Base-by-base conservation (phyloP, 1,140 invertebrate genomes). In the Lepidotrigona ventralis region DNA sequence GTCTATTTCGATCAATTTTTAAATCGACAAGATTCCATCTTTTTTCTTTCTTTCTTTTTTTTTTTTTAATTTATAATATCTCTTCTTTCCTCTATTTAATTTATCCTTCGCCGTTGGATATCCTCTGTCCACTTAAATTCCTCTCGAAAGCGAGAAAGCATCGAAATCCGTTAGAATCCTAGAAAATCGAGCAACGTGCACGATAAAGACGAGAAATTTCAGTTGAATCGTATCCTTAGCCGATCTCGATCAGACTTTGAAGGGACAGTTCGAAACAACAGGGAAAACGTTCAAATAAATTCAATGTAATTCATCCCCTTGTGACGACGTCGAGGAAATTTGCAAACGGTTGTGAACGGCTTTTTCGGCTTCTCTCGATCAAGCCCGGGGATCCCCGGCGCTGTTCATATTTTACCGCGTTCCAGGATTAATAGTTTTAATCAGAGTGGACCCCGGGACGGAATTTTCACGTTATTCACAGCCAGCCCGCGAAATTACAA, bases 401-500 rank as follows among this genome's bases (percentile, higher is more conserved):
- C 0, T n/a, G 15, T 19, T 74, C 23, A n/a, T 60, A 51, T 8
- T 46, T 79, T 29, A 21, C 6, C 11, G 26, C 17, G 23, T 66
- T 29, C 9, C 17, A 51, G 23, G n/a, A 81, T 81, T 73, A 74
- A 74, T 64, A 66, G 56, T n/a, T 72, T 60, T 80, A 80, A 80
- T 64, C 26, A 64, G 26, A 21, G 23, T 53, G 26, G 64, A 29
- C 2, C 19, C 0, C 39, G 39, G 8, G 54, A 0, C 3, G 71
- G 51, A 81, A 81, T 64, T 81, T 33, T 33, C 26, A 21, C 21
- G 46, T 58, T 29, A n/a, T 74, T 39, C 39, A 64, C 21, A 19
- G 21, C 29, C 2, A 17, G 21, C 15, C 15, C 19, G 56, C 21
- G 69, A 79, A 79, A 71, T 74, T 74, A 64, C 46, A 64, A 64